Base-by-base conservation (phyloP, 2,113 vertebrate genomes). In the Sisor rabdophorus region DNA sequence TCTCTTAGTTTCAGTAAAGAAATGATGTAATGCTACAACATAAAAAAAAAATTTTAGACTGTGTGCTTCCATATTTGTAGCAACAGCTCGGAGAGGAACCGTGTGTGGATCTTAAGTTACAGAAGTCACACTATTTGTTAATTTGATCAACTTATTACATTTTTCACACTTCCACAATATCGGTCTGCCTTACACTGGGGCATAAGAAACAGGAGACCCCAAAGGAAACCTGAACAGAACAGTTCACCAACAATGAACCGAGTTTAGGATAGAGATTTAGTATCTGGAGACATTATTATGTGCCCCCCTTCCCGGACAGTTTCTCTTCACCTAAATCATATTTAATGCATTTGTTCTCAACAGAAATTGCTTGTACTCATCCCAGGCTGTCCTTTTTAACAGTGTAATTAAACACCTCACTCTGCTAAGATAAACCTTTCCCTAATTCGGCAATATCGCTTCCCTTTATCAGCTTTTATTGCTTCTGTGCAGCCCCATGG, bases 391-490 rank as follows among this genome's bases (percentile, higher is more conserved):
- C 36, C 64, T 32, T 30, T 54, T 81, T 50, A 79, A 71, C 77
- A 22, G 60, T 71, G 32, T 70, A 73, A 77, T 75, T 74, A 77
- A 71, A 70, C 22, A 16, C 60, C 71, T 22, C 40, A 59, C 67
- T 73, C 50, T 70, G 50, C 80, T 78, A 54, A 69, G 30, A 28
- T 72, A 75, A 71, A 75, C 59, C 64, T 71, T 63, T 54, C 48
- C 76, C 36, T 81, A 77, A 58, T 63, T 65, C 36, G 30, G 36
- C 61, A 32, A 64, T 58, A 60, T 68, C 36, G 3, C 17, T 61
- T 19, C 64, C 73, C 54, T 77, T 79, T 56, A 67, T 76, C 80
- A 73, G 77, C 75, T 80, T 73, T 77, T 65, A 36, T 71, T 69
- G 64, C 61, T 55, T 65, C 75, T 65, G 74, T 64, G 17, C 65